Evolutionary conservation across 2,113 vertebrate species (phyloP).

Genomic region (Pachypanchax playfairii): DNA sequence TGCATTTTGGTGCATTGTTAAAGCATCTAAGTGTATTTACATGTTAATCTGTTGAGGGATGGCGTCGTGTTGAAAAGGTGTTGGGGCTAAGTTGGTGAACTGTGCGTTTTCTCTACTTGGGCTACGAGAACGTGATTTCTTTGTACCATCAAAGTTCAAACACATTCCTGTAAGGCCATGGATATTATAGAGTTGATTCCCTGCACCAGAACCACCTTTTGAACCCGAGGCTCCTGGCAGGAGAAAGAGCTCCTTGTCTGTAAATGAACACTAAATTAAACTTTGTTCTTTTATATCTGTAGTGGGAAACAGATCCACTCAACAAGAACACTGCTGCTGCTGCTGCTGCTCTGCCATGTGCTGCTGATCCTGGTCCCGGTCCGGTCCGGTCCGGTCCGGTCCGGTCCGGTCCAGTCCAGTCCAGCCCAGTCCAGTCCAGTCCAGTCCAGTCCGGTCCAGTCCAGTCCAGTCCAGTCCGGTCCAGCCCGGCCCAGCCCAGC

Average conservation of each 20-base stretch:
- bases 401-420: slow-evolving; percentile 6
- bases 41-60: slow-evolving; percentile 80
- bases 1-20: slow-evolving; percentile 76
- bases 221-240: slow-evolving; percentile 37
- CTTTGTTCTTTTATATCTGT: background rate
- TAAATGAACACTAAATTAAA: slow-evolving; percentile 13
- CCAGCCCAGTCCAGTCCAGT: slow-evolving; percentile 26
- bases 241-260: background rate
- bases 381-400: slow-evolving; percentile 20
- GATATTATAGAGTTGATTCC: slow-evolving; percentile 54
- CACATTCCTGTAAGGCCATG: slow-evolving; percentile 72
- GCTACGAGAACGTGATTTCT: slow-evolving; percentile 74
- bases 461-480: slow-evolving; percentile 23
- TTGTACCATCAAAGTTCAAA: slow-evolving; percentile 75
- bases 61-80: slow-evolving; percentile 73
- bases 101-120: slow-evolving; percentile 60
- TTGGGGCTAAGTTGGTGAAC: slow-evolving; percentile 68
- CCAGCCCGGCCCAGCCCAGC: slow-evolving; percentile 6
- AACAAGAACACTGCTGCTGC: slow-evolving; percentile 30
- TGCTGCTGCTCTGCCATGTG: slow-evolving; percentile 35
- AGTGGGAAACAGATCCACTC: background rate
- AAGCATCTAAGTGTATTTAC: slow-evolving; percentile 80
- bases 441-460: slow-evolving; percentile 28
- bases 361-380: slow-evolving; percentile 41
- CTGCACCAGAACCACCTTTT: slow-evolving; percentile 54